Evolutionary conservation across 2,888 invertebrate species (phyloP).

Genomic region (Polyommatus iphigenia): DNA sequence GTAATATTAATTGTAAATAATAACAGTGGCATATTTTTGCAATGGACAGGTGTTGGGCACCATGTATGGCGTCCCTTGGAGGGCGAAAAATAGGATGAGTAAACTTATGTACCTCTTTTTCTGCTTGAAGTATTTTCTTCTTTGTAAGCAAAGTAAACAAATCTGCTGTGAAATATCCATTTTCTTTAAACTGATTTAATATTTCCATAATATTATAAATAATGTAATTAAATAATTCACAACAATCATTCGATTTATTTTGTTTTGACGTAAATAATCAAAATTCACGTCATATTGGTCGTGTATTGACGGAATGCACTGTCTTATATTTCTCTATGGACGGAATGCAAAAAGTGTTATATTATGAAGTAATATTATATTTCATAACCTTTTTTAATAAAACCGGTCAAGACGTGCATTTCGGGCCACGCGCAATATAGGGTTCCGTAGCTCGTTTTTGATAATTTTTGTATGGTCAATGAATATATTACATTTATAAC

Average conservation of each 20-base stretch:
- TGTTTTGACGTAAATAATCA: slow-evolving; percentile 27
- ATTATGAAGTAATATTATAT: too few species aligned
- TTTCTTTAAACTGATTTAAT: slow-evolving; percentile 64
- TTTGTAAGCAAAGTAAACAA: slow-evolving; percentile 65
- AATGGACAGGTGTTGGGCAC: not conserved
- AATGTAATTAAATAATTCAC: slow-evolving; percentile 36
- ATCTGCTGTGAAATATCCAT: slow-evolving; percentile 70
- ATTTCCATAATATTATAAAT: slow-evolving; percentile 54
- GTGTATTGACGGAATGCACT: not conserved
- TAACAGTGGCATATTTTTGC: not conserved
- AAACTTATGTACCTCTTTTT: slow-evolving; percentile 54
- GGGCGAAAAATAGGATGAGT: not conserved
- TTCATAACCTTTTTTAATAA: too few species aligned
- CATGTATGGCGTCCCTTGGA: not conserved
- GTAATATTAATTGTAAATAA: not conserved
- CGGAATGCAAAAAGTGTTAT: too few species aligned
- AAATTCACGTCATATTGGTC: slow-evolving; percentile 18
- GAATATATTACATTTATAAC: too few species aligned
- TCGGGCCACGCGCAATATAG: too few species aligned
- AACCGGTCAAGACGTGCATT: too few species aligned
- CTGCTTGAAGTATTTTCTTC: slow-evolving; percentile 54
- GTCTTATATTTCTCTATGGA: too few species aligned
- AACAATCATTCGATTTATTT: not conserved
- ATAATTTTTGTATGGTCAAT: too few species aligned
- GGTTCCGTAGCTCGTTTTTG: too few species aligned